Base-by-base conservation (phyloP, 2,888 invertebrate species). In the Apoderus coryli region DNA sequence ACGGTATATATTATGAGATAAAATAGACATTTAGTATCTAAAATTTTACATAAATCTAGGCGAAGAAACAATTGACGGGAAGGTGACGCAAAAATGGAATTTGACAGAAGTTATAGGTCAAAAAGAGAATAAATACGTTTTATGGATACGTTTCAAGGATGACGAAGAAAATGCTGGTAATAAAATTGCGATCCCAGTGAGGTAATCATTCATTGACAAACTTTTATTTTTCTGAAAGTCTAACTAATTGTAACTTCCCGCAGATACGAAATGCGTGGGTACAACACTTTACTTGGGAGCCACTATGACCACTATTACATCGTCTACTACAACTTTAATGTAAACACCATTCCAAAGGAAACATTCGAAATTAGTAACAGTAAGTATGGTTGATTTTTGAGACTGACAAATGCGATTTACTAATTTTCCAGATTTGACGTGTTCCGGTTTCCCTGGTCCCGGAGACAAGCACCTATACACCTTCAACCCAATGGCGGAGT, bases 231-330 rank as follows among this genome's bases (percentile, higher is more conserved):
- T 9, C 10, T n/a, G 3, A 14, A 10, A 4, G 22, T 11, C 9
- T 23, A 4, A 24, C 3, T 27, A 11, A 27, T 19, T 19, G n/a
- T 19, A 19, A 19, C 31, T 32, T 25, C 31, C 46, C 46, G 26
- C 32, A 54, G 55, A 37, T 95, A 92, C 54, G 88, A 92, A 60
- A 95, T 95, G 93, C 75, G 73, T 49, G 95, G 93, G 1, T 93
- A 70, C 57, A 92, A 95, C 55, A 72, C 77, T 0, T 63, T 95
- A 1, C 63, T 95, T n/a, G 92, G 92, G 1, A 92, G 92, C 0
- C 93, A 95, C 57, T 93, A 82, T 51, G 93, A 95, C 57, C 90
- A 92, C 55, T 95, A 95, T 51, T 84, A 80, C 53, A 54, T 95
- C 27, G 73, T 78, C 25, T 93, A 93, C 48, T 70, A 72, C 24